phyloP scores from a whole-genome alignment of 1,140 invertebrate species.

The Caenorhabditis latens region DNA sequence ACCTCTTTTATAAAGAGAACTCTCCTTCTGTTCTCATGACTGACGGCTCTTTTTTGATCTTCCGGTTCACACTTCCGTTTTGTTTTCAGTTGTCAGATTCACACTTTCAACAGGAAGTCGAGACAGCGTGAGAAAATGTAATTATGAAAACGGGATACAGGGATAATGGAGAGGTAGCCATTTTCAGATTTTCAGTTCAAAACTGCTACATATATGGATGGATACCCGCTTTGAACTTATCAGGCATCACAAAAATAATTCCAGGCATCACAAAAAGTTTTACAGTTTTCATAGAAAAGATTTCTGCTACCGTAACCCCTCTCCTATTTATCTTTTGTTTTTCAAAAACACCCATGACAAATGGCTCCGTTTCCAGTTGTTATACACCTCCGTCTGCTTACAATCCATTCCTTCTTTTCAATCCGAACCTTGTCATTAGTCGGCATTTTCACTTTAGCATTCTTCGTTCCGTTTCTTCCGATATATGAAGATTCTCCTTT shows the following conservation, averaged over 20 bases:
- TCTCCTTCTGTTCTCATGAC: too few relatives aligned
- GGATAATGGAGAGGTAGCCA: neutral
- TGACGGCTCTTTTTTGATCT: neutral
- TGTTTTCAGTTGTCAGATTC: neutral
- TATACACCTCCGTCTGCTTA: neutral
- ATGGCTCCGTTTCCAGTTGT: neutral
- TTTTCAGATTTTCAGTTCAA: too few relatives aligned
- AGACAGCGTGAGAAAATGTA: neutral
- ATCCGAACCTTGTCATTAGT: conserved; percentile 38
- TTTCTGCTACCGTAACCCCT: neutral
- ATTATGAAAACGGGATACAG: neutral
- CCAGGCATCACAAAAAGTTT: too few relatives aligned
- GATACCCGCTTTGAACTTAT: too few relatives aligned
- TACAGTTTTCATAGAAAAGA: too few relatives aligned
- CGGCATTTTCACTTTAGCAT: conserved; percentile 23
- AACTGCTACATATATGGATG: too few relatives aligned
- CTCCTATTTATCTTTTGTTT: neutral
- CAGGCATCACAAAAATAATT: too few relatives aligned
- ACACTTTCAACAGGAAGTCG: neutral
- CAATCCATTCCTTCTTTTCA: neutral
- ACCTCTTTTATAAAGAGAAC: neutral
- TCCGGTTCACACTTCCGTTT: conserved; percentile 20
- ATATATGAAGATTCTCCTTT: neutral
- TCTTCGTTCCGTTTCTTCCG: neutral
- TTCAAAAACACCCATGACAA: neutral